Conservation (phyloP, 2,113 vertebrate genomes). For the Manacus vitellinus region DNA sequence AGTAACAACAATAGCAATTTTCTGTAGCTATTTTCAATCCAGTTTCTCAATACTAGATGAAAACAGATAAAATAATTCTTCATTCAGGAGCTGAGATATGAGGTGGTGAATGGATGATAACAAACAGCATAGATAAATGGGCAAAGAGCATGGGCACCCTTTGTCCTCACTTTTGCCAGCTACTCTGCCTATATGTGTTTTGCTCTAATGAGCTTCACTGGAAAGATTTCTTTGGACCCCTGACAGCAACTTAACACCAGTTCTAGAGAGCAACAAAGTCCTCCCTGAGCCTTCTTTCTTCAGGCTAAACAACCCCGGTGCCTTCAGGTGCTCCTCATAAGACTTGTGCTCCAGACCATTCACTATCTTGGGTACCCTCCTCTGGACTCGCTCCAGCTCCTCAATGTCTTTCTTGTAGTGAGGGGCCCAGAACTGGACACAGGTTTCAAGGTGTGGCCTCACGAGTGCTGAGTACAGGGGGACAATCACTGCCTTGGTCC, state of each 20-base stretch:
- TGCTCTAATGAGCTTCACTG: not conserved
- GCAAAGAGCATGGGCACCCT: not conserved
- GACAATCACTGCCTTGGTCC: fast-evolving
- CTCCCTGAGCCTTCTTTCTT: not conserved
- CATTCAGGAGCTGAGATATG: not conserved
- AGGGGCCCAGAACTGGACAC: not conserved
- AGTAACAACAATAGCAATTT: not conserved
- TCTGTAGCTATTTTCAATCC: not conserved
- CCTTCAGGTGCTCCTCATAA: not conserved
- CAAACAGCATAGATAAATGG: not conserved
- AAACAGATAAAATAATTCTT: not conserved
- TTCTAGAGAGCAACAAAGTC: not conserved
- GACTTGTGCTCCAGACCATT: not conserved
- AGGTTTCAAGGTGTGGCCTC: fast-evolving
- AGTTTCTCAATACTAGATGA: not conserved
- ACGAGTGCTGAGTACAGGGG: not conserved
- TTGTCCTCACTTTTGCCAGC: not conserved
- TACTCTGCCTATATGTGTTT: not conserved
- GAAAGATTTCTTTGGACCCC: not conserved
- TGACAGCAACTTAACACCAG: not conserved
- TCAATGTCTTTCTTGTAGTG: not conserved
- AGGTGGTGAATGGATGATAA: not conserved
- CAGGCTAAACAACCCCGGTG: not conserved
- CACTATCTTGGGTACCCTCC: not conserved
- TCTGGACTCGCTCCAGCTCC: not conserved